Evolutionary conservation across 2,888 invertebrate species (phyloP).

Genomic region (Achlya flavicornis): DNA sequence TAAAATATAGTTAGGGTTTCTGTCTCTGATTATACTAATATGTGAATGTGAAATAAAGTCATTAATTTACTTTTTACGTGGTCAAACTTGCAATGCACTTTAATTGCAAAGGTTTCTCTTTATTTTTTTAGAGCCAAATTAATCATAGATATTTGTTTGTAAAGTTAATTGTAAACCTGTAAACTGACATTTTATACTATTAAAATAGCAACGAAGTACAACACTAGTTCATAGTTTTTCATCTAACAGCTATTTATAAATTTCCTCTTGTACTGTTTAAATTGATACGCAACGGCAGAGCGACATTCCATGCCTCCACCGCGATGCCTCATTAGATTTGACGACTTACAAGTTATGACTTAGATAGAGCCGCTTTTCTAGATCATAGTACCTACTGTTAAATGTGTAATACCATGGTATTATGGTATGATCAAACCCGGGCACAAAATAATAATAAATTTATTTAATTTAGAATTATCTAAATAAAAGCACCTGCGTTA

Average conservation of each 20-base stretch:
- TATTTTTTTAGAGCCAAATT: background rate
- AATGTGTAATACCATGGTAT: background rate
- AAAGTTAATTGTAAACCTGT: too few relatives aligned
- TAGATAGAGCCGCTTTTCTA: background rate
- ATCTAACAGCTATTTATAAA: constrained; percentile 2
- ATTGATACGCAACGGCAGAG: constrained; percentile 6
- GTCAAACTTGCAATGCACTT: background rate
- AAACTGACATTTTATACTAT: too few relatives aligned
- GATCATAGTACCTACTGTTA: background rate
- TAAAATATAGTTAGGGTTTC: background rate
- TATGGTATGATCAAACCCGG: too few relatives aligned
- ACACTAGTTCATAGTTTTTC: background rate
- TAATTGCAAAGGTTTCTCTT: background rate
- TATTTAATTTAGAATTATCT: too few relatives aligned
- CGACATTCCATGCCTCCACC: constrained; percentile 1
- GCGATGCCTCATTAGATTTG: constrained; percentile 5
- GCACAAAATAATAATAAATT: too few relatives aligned
- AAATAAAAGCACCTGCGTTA: too few relatives aligned
- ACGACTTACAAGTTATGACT: constrained; percentile 7
- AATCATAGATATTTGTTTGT: background rate
- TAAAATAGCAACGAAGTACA: background rate
- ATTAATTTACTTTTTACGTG: background rate
- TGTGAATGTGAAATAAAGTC: background rate
- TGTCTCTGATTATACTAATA: background rate
- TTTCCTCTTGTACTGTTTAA: background rate